These are phyloP conservation scores for Drymonia ruficornis DNA, from an alignment of 2,888 invertebrate genomes.

Conservation along the genomic window DNA sequence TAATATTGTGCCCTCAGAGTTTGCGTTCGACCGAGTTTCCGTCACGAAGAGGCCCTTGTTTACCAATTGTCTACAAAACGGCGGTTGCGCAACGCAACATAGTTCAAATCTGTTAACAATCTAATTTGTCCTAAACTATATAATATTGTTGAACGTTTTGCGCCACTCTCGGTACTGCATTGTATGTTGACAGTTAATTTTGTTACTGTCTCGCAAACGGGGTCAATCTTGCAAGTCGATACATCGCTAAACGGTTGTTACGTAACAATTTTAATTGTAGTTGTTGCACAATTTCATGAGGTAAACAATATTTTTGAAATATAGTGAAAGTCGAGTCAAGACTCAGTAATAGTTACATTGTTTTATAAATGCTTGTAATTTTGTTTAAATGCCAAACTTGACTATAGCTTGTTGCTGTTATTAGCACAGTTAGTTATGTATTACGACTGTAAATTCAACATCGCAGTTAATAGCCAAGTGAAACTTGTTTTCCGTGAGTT, in stretches of 20 bases:
- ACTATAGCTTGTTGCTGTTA: not conserved
- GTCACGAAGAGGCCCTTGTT: constrained; percentile 51
- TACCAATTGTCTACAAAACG: constrained; percentile 34
- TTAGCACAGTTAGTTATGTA: constrained; percentile 31
- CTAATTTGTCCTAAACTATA: constrained; percentile 28
- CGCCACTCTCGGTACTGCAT: constrained; percentile 33
- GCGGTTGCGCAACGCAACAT: constrained; percentile 39
- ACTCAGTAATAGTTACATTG: not conserved
- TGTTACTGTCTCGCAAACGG: constrained; percentile 45
- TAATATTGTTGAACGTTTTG: constrained; percentile 35
- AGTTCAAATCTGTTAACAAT: constrained; percentile 32
- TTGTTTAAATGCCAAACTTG: not conserved
- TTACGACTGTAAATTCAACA: constrained; percentile 30
- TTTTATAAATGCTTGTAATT: not conserved
- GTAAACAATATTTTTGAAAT: constrained; percentile 9
- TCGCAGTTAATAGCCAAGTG: constrained; percentile 39
- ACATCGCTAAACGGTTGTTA: constrained; percentile 34
- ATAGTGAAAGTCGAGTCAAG: not conserved
- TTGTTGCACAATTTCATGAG: constrained; percentile 12
- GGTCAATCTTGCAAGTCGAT: constrained; percentile 50
- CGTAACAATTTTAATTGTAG: constrained; percentile 34
- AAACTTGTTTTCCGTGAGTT: constrained; percentile 62
- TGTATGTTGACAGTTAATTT: constrained; percentile 41
- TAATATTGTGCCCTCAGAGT: constrained; percentile 63
- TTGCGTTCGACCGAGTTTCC: constrained; percentile 59